Evolutionary conservation across 2,888 invertebrate genomes (phyloP).

Genomic region (Osmoderma eremita): DNA sequence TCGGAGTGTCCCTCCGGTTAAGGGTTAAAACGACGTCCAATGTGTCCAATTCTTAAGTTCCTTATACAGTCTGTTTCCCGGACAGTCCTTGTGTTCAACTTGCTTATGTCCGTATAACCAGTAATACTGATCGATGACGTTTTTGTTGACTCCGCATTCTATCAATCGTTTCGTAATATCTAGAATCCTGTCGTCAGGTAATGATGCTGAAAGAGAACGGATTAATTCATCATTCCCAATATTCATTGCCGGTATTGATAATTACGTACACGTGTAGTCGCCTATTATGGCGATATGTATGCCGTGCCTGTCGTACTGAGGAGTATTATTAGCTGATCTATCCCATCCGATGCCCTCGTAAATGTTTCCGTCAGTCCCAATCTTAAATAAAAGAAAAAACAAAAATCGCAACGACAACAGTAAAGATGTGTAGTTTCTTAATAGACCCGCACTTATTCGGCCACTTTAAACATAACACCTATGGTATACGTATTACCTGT

Average conservation of each 20-base stretch:
- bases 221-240: too few species aligned
- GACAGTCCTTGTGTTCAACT: constrained; percentile 63
- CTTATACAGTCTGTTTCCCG: constrained; percentile 63
- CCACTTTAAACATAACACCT: too few species aligned
- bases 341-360: constrained; percentile 76
- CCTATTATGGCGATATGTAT: constrained; percentile 74
- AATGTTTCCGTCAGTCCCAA: constrained; percentile 73
- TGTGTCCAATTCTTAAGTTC: constrained; percentile 66
- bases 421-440: too few species aligned
- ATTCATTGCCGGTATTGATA: background rate
- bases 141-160: constrained; percentile 61
- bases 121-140: constrained; percentile 62
- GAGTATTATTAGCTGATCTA: constrained; percentile 69
- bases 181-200: constrained; percentile 61
- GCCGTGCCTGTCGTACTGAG: constrained; percentile 69
- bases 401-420: too few species aligned
- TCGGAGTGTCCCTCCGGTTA: too few species aligned
- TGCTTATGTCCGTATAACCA: constrained; percentile 65
- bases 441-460: too few species aligned
- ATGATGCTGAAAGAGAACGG: constrained; percentile 56
- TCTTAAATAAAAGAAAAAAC: too few species aligned
- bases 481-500: too few species aligned
- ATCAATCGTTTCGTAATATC: constrained; percentile 62
- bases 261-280: constrained; percentile 62
- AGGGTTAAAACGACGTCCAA: too few species aligned